A percentile compares a stretch with the other conserved stretches of the same genome.
These are phyloP conservation scores for Drosophila buzzatii DNA, from an alignment of 2,888 invertebrate species.

Conservation along the genomic window DNA sequence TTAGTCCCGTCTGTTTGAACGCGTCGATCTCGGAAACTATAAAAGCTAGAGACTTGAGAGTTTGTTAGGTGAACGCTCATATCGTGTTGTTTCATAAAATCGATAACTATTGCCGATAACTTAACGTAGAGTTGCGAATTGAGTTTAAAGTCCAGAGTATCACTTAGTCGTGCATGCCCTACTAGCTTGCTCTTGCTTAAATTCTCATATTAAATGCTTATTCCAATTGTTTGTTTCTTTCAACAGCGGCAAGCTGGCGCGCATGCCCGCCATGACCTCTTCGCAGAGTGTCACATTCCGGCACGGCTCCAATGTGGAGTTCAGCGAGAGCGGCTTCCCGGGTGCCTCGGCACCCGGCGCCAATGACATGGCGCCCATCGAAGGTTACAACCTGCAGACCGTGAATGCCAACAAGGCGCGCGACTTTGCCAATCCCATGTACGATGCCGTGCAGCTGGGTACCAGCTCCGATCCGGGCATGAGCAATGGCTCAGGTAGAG, in stretches of 20 bases:
- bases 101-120: too few species aligned
- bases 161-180: background rate
- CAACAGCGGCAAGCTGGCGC: conserved; percentile 91
- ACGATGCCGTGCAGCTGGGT: conserved; percentile 93
- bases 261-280: conserved; percentile 91
- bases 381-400: conserved; percentile 93
- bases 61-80: too few species aligned
- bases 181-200: too few species aligned
- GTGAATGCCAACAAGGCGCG: conserved; percentile 90
- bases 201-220: background rate
- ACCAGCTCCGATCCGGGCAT: conserved; percentile 86
- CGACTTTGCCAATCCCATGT: conserved; percentile 99
- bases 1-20: too few species aligned
- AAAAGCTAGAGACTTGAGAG: too few species aligned
- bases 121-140: too few species aligned
- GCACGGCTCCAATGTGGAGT: conserved; percentile 97
- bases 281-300: conserved; percentile 97
- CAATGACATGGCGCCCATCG: conserved; percentile 87
- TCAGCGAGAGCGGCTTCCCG: conserved; percentile 88
- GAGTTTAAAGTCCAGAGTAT: too few species aligned
- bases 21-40: too few species aligned
- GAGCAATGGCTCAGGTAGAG: conserved; percentile 88
- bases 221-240: background rate
- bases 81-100: too few species aligned
- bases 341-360: conserved; percentile 73